Percentiles rank a stretch among this genome's conserved stretches.
Evolutionary conservation across 2,888 invertebrate genomes (phyloP).

Genomic region (Trisateles emortualis): DNA sequence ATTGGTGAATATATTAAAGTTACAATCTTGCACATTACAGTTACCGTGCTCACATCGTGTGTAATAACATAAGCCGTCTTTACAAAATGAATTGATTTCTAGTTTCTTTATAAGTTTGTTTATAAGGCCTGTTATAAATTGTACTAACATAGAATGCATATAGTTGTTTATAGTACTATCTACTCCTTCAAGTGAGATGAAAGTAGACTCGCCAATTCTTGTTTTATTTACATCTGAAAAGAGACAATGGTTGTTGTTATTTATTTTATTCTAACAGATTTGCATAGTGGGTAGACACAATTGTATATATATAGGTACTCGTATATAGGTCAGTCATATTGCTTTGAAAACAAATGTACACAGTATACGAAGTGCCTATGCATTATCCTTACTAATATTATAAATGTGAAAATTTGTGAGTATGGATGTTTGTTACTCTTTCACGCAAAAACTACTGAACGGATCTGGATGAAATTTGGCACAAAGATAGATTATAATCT

Average conservation of each 20-base stretch:
- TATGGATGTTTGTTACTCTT: no score
- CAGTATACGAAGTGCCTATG: no score
- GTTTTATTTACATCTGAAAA: constrained; percentile 47
- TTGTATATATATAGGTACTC: background rate
- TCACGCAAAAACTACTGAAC: no score
- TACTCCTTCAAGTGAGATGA: constrained; percentile 31
- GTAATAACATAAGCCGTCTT: constrained; percentile 65
- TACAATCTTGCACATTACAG: constrained; percentile 55
- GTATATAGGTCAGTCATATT: no score
- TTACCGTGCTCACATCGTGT: constrained; percentile 50
- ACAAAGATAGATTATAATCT: no score
- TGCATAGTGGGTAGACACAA: background rate
- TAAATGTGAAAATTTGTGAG: no score
- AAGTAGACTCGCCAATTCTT: constrained; percentile 19
- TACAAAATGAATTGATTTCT: constrained; percentile 60
- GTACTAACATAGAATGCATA: constrained; percentile 53
- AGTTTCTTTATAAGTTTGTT: constrained; percentile 59
- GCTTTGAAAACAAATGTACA: no score
- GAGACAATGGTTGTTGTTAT: background rate
- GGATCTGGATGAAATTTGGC: no score
- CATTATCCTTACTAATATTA: no score
- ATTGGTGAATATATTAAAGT: constrained; percentile 60
- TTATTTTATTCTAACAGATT: background rate
- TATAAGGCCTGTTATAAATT: constrained; percentile 59
- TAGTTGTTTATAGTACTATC: constrained; percentile 41